A percentile compares a stretch with the other conserved stretches of the same genome.
These are phyloP conservation scores for Sorex maritimensis DNA, from an alignment of 2,797 vertebrate genomes.

Conservation along the genomic window DNA sequence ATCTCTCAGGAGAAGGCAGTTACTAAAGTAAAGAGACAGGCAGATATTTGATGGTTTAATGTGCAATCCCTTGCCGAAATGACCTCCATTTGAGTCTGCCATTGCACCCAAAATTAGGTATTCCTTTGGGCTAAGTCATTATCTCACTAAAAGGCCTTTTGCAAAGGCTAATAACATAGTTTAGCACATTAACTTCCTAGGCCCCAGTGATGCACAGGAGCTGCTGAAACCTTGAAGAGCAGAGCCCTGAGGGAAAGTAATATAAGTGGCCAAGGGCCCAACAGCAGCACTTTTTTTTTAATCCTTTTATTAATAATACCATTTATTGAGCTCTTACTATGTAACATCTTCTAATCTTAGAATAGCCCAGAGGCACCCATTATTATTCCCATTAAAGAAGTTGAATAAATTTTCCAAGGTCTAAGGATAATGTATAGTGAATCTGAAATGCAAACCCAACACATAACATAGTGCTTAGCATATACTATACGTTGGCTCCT, in stretches of 20 bases:
- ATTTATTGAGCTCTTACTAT: constrained; percentile 78
- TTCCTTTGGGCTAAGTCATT: constrained; percentile 74
- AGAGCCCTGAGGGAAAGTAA: constrained; percentile 33
- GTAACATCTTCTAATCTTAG: constrained; percentile 73
- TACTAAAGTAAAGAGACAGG: constrained; percentile 50
- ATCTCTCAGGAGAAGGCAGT: constrained; percentile 47
- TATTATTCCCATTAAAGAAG: constrained; percentile 73
- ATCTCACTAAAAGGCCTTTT: constrained; percentile 74
- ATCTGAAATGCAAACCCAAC: constrained; percentile 62
- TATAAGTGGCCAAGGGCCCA: constrained; percentile 38
- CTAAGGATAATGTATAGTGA: neutral
- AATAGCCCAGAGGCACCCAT: constrained; percentile 61
- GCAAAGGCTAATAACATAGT: constrained; percentile 67
- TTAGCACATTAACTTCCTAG: constrained; percentile 71
- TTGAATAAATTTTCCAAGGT: constrained; percentile 67
- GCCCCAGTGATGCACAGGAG: constrained; percentile 10
- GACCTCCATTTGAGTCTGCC: constrained; percentile 54
- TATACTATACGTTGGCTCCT: constrained; percentile 37
- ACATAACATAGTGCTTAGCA: constrained; percentile 32
- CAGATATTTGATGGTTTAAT: constrained; percentile 19
- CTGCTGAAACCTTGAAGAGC: constrained; percentile 66
- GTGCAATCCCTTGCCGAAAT: constrained; percentile 44
- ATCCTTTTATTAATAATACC: constrained; percentile 73
- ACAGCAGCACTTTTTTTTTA: constrained; percentile 46
- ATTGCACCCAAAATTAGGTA: constrained; percentile 69